These are phyloP conservation scores for Erythrolamprus reginae DNA, from an alignment of 2,113 vertebrate genomes.

Conservation along the genomic window DNA sequence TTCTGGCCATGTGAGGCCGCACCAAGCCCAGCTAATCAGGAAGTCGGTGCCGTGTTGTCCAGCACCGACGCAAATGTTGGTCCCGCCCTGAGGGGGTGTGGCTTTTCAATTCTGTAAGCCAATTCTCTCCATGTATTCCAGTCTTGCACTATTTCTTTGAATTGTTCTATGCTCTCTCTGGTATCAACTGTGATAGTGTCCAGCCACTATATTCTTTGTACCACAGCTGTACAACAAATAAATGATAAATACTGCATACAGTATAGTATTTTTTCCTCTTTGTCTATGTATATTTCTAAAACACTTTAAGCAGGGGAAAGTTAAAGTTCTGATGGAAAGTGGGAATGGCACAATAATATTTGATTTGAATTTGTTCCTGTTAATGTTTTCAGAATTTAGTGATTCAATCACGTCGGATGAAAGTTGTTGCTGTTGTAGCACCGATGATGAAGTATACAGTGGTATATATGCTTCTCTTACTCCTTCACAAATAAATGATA, in stretches of 20 bases:
- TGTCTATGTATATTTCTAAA: background rate
- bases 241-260: background rate
- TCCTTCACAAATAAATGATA: no score
- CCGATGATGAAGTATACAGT: accelerated
- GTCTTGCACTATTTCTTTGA: background rate
- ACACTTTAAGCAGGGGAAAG: background rate
- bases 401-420: no score
- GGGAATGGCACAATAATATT: background rate
- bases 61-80: no score
- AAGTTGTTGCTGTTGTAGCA: no score
- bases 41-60: no score
- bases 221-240: background rate
- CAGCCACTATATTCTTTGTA: background rate
- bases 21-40: no score
- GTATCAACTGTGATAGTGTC: background rate
- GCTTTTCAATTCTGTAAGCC: no score
- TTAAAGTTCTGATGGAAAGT: background rate
- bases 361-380: background rate
- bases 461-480: no score
- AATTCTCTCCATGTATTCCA: background rate
- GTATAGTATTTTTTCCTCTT: background rate
- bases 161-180: background rate
- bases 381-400: background rate
- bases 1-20: no score
- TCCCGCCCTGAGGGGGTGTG: no score